Evolutionary conservation across 2,797 vertebrate species (phyloP), one percentile per base, ranked within the genome.

Genomic region (Darevskia nairensis): DNA sequence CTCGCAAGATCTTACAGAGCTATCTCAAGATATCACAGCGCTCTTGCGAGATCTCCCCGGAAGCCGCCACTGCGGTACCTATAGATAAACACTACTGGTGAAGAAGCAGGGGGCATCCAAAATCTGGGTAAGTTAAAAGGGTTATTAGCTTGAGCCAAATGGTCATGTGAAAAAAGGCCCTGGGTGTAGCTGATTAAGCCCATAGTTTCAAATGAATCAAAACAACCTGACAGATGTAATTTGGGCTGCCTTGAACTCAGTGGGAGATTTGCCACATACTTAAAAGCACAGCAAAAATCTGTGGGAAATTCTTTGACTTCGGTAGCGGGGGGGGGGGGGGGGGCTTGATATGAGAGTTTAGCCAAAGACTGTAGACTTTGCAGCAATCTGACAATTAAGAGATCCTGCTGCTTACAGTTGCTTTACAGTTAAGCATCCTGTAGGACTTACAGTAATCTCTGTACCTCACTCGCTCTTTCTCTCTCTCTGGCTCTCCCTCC

Each of bases 121-220:
- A 64, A 64, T 41, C 71, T 21, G 25, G n/a, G 71, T 75, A 77
- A 76, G 50, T 80, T 35, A 41, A 32, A 86, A 79, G 27, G 39
- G 23, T 59, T 59, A 69, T 69, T 78, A 64, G 80, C 17, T 50
- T 71, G 64, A 77, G 41, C 64, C 39, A 87, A 84, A 80, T 66
- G 59, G 82, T 50, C 76, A n/a, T 81, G 61, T 82, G 78, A 87
- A 88, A 81, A 88, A 27, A 64, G 76, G 19, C 83, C 71, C 27
- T 25, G n/a, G 39, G 83, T 59, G 83, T 61, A 84, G 71, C 78
- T 21, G 82, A 85, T 87, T 90, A 80, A 59, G 44, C 61, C 86
- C 86, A 81, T 69, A 66, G 64, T 82, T 68, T 82, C 78, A 71
- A 76, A 90, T 61, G 78, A 88, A 80, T 85, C 77, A 87, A 84